Evolutionary conservation across 2,797 vertebrate genomes (phyloP), one percentile per base, ranked within the genome.

Genomic region (Allobates femoralis): DNA sequence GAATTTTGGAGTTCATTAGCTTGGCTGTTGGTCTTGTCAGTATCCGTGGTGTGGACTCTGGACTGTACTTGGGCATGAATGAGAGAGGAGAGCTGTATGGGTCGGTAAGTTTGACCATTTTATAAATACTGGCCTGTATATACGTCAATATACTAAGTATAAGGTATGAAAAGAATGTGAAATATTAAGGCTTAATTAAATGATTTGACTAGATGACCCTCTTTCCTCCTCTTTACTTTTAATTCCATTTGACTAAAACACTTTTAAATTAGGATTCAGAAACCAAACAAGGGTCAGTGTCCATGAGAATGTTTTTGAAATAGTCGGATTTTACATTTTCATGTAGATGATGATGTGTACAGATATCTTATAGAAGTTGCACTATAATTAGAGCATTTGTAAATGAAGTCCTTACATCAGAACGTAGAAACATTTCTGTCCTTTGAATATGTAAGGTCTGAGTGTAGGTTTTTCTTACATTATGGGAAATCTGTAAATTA

Each of bases 1-100:
- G 98, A 90, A 99, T 99, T 93, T 93, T 99, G 95, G 98, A 99
- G 94, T 99, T 99, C 92, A 99, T 99, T 90, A 99, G 98, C 93
- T 94, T 99, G 94, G 98, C 98, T n/a, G 97, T 99, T 89, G 95
- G 98, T 69, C 96, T 99, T 92, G 98, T 99, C 93, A 99, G 98
- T 94, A 98, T 99, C 94, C 96, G 97, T 84, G 98, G 98, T 74
- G 97, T 99, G 94, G 98, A 99, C 85, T 96, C 97, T 0, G 97
- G 97, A 93, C 96, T 99, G 87, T 99, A 99, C 94, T 96, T 99
- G 89, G 97, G 97, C 91, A 99, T 99, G 98, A 99, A 99, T 60
- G 97, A 99, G 90, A 95, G 96, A 94, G 98, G 98, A 92, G 98
- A 99, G 90, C 97, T 99, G 89, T 99, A 96, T 93, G 98, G 98